phyloP scores from a whole-genome alignment of 2,113 vertebrate genomes.

The Damaliscus lunatus region DNA sequence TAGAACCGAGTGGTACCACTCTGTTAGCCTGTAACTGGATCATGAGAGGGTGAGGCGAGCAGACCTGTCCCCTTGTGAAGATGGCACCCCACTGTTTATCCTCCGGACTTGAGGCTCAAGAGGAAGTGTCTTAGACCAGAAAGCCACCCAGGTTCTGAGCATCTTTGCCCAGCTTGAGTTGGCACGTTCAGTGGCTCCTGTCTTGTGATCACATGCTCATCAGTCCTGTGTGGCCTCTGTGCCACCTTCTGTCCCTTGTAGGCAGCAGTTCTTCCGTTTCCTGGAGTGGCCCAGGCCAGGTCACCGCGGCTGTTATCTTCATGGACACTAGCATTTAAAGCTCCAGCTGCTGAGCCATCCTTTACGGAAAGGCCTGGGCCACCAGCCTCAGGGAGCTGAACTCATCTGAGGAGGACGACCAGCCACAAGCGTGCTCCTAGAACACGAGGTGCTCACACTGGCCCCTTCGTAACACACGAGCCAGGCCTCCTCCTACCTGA shows the following conservation, averaged over 20 bases:
- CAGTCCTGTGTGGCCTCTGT: background rate
- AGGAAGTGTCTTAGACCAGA: background rate
- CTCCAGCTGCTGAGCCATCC: background rate
- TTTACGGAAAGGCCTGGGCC: background rate
- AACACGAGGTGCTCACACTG: background rate
- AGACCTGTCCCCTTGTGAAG: background rate
- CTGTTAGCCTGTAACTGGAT: background rate
- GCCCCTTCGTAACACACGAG: background rate
- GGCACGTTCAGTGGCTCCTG: background rate
- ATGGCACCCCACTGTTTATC: background rate
- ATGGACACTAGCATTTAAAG: background rate
- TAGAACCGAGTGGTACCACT: background rate
- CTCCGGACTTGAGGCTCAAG: background rate
- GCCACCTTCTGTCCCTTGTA: background rate
- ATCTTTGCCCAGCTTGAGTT: background rate
- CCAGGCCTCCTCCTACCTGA: background rate
- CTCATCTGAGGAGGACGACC: background rate
- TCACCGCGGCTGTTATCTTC: background rate
- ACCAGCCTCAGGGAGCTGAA: background rate
- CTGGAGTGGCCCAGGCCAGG: background rate
- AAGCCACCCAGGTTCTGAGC: background rate
- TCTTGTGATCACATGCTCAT: background rate
- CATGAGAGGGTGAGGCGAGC: background rate
- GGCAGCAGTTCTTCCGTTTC: background rate
- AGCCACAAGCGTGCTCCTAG: background rate